phyloP scores from a whole-genome alignment of 2,888 invertebrate genomes.

The Phengaris alcon region DNA sequence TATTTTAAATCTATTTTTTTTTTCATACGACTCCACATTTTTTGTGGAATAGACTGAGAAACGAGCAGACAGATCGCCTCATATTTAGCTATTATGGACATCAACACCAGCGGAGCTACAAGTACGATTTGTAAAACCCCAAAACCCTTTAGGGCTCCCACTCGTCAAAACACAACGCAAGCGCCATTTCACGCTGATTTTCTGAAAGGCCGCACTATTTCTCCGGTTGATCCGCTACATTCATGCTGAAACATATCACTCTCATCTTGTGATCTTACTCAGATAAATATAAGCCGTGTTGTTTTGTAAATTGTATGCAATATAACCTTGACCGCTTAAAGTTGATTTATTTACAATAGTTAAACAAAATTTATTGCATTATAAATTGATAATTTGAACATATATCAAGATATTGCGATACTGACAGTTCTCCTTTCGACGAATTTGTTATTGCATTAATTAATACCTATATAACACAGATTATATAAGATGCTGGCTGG shows the following conservation, averaged over 20 bases:
- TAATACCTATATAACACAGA: background rate
- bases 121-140: too few relatives aligned
- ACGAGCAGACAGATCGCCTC: background rate
- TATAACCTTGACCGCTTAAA: constrained; percentile 2
- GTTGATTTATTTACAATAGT: background rate
- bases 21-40: background rate
- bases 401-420: constrained; percentile 4
- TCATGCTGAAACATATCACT: too few relatives aligned
- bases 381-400: constrained; percentile 1
- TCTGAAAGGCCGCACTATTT: too few relatives aligned
- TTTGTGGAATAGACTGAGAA: background rate
- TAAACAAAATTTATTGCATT: constrained; percentile 3
- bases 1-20: constrained; percentile 25
- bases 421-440: background rate
- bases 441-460: constrained; percentile 3
- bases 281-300: background rate
- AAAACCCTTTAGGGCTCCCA: too few relatives aligned
- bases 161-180: too few relatives aligned
- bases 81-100: background rate
- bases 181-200: too few relatives aligned
- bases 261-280: too few relatives aligned
- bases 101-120: too few relatives aligned
- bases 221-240: too few relatives aligned
- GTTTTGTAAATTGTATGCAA: background rate
- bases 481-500: background rate